Evolutionary conservation across 1,140 invertebrate species (phyloP).

Genomic region (Bombus pascuorum): DNA sequence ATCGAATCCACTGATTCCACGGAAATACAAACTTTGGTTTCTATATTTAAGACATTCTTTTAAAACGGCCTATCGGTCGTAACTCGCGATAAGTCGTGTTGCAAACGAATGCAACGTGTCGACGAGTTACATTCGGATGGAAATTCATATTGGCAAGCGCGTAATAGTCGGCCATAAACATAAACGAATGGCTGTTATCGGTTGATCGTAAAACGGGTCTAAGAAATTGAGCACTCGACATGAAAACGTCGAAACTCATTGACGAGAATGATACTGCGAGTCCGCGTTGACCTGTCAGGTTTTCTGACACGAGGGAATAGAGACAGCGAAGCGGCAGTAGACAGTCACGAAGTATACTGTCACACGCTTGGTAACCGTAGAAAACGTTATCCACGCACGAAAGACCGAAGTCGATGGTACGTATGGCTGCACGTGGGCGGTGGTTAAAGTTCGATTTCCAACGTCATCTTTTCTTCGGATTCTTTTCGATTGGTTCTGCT

Average conservation of each 20-base stretch:
- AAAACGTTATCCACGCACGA: constrained; percentile 43
- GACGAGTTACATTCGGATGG: neutral
- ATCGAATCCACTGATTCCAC: neutral
- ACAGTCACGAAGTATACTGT: neutral
- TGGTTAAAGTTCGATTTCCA: constrained; percentile 58
- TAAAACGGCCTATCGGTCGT: neutral
- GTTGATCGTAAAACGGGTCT: constrained; percentile 6
- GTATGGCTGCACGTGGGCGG: constrained; percentile 51
- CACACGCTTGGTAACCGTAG: constrained; percentile 36
- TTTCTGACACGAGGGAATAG: neutral
- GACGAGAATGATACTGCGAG: constrained; percentile 22
- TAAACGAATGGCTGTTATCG: neutral
- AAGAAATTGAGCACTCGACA: neutral
- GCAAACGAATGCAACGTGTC: neutral
- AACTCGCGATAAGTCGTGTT: too few relatives aligned
- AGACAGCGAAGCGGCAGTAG: too few relatives aligned
- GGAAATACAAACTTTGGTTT: neutral
- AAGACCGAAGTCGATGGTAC: constrained; percentile 31
- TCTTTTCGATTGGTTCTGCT: neutral
- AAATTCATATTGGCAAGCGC: neutral
- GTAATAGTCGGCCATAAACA: neutral
- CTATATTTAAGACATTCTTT: neutral
- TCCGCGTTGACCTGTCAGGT: neutral
- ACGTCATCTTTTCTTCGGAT: constrained; percentile 11
- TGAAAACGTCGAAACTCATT: constrained; percentile 12